These are phyloP conservation scores for Taphrorychus bicolor DNA, from an alignment of 2,888 invertebrate species.

Conservation along the genomic window DNA sequence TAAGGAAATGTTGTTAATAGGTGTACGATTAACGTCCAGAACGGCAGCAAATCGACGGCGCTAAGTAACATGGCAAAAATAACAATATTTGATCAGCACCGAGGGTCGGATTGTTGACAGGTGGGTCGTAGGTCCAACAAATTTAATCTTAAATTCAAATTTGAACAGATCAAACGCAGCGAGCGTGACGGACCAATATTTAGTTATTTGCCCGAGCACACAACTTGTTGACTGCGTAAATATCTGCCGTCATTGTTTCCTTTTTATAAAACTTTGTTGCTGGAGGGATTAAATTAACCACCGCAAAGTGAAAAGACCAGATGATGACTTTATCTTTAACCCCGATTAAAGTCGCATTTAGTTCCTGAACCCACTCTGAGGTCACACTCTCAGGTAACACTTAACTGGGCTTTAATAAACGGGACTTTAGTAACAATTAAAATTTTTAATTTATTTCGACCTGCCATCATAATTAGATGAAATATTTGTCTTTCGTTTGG, in stretches of 20 bases:
- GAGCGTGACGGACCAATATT: conserved; percentile 61
- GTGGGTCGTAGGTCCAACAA: conserved; percentile 60
- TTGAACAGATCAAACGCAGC: conserved; percentile 61
- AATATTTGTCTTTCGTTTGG: conserved; percentile 30
- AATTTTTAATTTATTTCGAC: conserved; percentile 6
- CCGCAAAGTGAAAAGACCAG: background rate
- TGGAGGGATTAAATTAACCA: conserved; percentile 29
- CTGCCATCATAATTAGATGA: conserved; percentile 23
- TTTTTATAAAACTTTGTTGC: conserved; percentile 47
- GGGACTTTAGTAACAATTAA: background rate
- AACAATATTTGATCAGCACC: conserved; percentile 56
- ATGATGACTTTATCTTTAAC: background rate
- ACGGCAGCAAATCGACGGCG: background rate
- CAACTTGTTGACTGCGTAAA: conserved; percentile 61
- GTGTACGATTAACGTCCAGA: too few species aligned
- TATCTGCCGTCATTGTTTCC: conserved; percentile 58
- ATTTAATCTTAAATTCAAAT: conserved; percentile 63
- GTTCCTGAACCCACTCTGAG: too few species aligned
- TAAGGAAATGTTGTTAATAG: too few species aligned
- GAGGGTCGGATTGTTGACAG: conserved; percentile 55
- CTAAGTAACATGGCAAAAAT: conserved; percentile 46
- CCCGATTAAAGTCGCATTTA: too few species aligned
- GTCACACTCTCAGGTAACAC: background rate
- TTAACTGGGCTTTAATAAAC: background rate
- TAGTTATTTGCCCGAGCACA: conserved; percentile 61